Conservation (phyloP, 2,888 invertebrate genomes). For the Sarcophaga subvicina region DNA sequence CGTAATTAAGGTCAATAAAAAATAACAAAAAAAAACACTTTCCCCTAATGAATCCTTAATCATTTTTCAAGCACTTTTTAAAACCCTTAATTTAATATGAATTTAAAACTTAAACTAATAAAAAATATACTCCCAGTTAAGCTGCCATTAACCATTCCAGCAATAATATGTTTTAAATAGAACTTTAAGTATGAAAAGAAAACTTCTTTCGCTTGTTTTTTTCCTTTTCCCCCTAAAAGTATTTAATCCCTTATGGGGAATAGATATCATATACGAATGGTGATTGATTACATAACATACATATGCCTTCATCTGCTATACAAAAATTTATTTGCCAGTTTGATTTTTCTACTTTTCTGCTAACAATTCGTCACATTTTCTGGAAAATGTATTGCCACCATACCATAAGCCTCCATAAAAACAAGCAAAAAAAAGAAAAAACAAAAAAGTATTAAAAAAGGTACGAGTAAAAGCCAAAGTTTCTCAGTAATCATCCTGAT, state of each 20-base stretch:
- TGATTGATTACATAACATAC: constrained; percentile 67
- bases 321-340: constrained; percentile 59
- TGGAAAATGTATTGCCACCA: constrained; percentile 27
- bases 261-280: constrained; percentile 30
- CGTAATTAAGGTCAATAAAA: no score
- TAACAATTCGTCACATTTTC: constrained; percentile 62
- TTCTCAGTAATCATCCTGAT: background rate
- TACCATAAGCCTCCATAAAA: background rate
- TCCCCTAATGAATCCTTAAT: no score
- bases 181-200: background rate
- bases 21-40: no score
- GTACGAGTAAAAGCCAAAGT: background rate
- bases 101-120: no score
- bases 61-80: no score
- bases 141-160: no score
- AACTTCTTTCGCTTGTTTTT: background rate
- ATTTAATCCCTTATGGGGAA: constrained; percentile 39
- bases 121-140: no score
- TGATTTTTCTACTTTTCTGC: constrained; percentile 33
- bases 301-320: constrained; percentile 45
- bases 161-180: no score
- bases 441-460: background rate
- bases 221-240: background rate
- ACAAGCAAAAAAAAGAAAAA: background rate
- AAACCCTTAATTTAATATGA: no score